Conservation (phyloP, 2,113 vertebrate genomes). For the Meriones unguiculatus region DNA sequence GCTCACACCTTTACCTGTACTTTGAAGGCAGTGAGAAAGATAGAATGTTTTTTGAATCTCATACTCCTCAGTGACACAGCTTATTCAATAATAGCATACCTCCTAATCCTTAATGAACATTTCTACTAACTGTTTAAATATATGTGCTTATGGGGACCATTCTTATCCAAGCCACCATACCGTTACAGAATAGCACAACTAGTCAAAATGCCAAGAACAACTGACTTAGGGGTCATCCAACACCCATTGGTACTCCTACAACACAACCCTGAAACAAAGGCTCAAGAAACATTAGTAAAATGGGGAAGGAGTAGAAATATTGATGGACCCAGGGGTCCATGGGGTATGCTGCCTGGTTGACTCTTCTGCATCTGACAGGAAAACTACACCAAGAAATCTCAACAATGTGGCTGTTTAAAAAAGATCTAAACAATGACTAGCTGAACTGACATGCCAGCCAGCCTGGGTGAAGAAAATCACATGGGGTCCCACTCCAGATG, state of each 20-base stretch:
- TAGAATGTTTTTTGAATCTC: neutral
- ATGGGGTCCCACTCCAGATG: accelerated
- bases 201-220: neutral
- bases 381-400: neutral
- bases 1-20: neutral
- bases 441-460: neutral
- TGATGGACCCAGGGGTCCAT: neutral
- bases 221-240: neutral
- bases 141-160: neutral
- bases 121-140: neutral
- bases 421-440: neutral
- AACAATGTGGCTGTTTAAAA: neutral
- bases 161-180: neutral
- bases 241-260: neutral
- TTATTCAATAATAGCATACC: neutral
- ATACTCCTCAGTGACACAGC: neutral
- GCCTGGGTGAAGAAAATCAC: neutral
- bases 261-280: neutral
- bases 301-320: neutral
- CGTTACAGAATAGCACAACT: neutral
- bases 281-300: neutral
- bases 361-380: neutral
- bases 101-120: neutral
- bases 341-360: neutral
- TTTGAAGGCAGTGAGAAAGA: neutral